Evolutionary conservation across 2,888 invertebrate species (phyloP), one percentile per base, ranked within the genome.

Genomic region (Poecilobothrus nobilitatus): DNA sequence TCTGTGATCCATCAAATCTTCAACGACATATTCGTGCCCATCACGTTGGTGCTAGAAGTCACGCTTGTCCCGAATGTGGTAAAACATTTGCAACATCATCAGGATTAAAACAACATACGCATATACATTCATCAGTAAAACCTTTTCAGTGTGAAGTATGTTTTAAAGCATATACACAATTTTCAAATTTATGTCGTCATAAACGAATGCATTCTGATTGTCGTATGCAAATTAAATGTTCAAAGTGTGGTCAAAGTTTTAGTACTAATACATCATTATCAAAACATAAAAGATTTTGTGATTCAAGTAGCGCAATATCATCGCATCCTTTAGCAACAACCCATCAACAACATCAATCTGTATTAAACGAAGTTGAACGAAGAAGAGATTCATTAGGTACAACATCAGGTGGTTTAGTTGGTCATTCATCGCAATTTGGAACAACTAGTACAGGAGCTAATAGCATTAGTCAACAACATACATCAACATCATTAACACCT

Each of bases 171-270:
- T 99, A 99, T 84, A 99, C 99, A 4, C 99, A 99, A 84, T 99
- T 99, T 83, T 98, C 97, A 62, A 99, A 99, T 82, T 86, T 99
- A 78, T 99, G 99, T 80, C 91, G 99, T n/a, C 99, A 99, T 84
- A 97, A 95, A 80, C 94, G 98, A 70, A 97, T 98, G 95, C 99
- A 99, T 86, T 90, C 92, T 68, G 92, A 94, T 79, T 98, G 97
- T 81, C 91, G 95, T 76, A 91, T 91, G 83, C 91, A 92, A 79
- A 93, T 94, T 78, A 95, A 95, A 84, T 98, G 97, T 83, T 89
- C 86, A 76, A 95, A 96, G 86, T 98, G 97, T 79, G 91, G 91
- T 34, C 94, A 96, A 79, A 90, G 92, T 44, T 98, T 97, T 83
- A 91, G 91, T 70, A 95, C 96, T 0, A 90, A 91, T 70, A 94